Evolutionary conservation across 2,113 vertebrate genomes (phyloP), one percentile per base, ranked within the genome.

Genomic region (Pelodiscus sinensis): DNA sequence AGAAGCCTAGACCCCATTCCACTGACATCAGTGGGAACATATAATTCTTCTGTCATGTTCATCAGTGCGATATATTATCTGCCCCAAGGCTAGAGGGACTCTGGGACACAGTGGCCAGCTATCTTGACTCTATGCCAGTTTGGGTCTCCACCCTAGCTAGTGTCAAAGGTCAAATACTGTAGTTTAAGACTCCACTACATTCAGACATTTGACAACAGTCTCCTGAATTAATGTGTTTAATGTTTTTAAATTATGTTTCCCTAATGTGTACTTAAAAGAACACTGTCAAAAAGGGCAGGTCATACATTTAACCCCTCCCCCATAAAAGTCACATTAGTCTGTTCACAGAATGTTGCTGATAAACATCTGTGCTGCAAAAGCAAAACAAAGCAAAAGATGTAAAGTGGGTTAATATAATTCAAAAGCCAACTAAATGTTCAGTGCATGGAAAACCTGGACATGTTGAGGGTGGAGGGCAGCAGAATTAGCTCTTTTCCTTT

Each of bases 311-410:
- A 78, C 5, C 25, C 79, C 54, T 5, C 25, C 80, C 55, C 15
- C 68, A 16, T 79, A 92, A 89, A 95, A 95, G 51, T 85, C 84
- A 90, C 38, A 44, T 50, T 24, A 85, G 84, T 7, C 31, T 73
- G 82, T 79, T 90, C 81, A 82, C 60, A 93, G 92, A 6, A 88
- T 90, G 29, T 75, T 73, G 22, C n/a, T 85, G 57, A 81, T 82
- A 44, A 93, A 91, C 54, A 71, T 90, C 9, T 13, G 38, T 87
- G 86, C 62, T 87, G 88, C 78, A 77, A 92, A 96, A 95, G 27
- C 83, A 85, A 96, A 94, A 81, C 11, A 22, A 84, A 92, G 75
- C 21, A 52, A n/a, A 79, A 25, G 4, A 18, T 92, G 57, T 92
- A 85, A 95, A 85, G 75, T 58, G 35, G 8, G 38, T 50, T 79